Conservation (phyloP, 2,888 invertebrate species). For the Drosophila subsilvestris region DNA sequence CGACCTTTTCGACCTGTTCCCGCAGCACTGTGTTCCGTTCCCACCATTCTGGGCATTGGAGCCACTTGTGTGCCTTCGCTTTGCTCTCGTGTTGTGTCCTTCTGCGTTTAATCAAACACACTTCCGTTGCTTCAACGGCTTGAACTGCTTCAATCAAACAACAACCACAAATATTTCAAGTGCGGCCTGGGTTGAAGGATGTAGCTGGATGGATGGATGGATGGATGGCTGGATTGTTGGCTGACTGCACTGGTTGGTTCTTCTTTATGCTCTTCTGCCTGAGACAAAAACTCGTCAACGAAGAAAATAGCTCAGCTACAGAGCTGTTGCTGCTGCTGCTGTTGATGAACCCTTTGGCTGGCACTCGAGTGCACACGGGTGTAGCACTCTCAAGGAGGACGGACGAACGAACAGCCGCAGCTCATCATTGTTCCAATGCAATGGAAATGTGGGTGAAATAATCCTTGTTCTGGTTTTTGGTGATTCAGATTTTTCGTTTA, state of each 20-base stretch:
- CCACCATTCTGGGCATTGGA: slow-evolving; percentile 22
- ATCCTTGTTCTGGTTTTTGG: slow-evolving; percentile 10
- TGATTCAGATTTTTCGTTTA: slow-evolving; percentile 37
- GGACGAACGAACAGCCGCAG: slow-evolving; percentile 43
- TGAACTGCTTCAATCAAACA: slow-evolving; percentile 78
- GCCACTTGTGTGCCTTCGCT: slow-evolving; percentile 34
- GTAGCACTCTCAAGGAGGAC: slow-evolving; percentile 54
- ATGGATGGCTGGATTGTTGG: slow-evolving; percentile 52
- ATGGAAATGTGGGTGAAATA: slow-evolving; percentile 69
- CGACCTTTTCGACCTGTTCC: background rate
- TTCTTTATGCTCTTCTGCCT: slow-evolving; percentile 28
- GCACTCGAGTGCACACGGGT: slow-evolving; percentile 64
- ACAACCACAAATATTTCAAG: slow-evolving; percentile 79
- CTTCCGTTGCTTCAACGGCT: slow-evolving; percentile 76
- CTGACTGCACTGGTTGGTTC: slow-evolving; percentile 4
- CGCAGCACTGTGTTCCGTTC: background rate
- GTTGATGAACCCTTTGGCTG: slow-evolving; percentile 74
- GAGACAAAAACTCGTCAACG: slow-evolving; percentile 74
- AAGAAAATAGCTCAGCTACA: slow-evolving; percentile 71
- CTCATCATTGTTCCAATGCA: slow-evolving; percentile 41
- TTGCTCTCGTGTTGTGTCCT: slow-evolving; percentile 59
- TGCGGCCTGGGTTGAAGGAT: slow-evolving; percentile 60
- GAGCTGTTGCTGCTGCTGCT: slow-evolving; percentile 56
- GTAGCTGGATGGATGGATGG: slow-evolving; percentile 51
- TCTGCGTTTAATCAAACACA: slow-evolving; percentile 78